phyloP scores from a whole-genome alignment of 1,140 invertebrate genomes.

The Patella vulgata region DNA sequence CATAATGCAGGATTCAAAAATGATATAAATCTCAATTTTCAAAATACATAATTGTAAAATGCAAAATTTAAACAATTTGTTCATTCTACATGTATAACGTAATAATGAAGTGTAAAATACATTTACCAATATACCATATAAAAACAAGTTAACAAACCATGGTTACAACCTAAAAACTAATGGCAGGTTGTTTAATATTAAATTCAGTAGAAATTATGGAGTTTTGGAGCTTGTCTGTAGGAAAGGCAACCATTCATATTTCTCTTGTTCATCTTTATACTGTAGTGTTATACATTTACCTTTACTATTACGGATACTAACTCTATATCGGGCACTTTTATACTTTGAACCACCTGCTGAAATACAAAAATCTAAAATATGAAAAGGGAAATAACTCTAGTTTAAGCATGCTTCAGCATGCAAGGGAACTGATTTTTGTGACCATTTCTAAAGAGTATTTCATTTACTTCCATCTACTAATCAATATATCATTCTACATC shows the following conservation, averaged over 20 bases:
- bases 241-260: conserved; percentile 37
- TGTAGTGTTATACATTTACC: conserved; percentile 45
- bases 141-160: no score
- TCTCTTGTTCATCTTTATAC: conserved; percentile 48
- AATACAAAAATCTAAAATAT: conserved; percentile 14
- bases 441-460: conserved; percentile 6
- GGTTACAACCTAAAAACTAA: no score
- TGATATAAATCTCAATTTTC: no score
- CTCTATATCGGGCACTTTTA: conserved; percentile 32
- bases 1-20: no score
- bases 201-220: no score
- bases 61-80: no score
- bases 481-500: background rate
- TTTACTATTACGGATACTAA: conserved; percentile 34
- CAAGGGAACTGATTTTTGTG: background rate
- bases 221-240: conserved; percentile 15
- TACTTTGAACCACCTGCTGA: conserved; percentile 18
- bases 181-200: no score
- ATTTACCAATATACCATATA: no score
- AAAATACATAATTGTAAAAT: no score
- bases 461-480: background rate
- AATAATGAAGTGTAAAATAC: no score
- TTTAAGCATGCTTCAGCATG: conserved; percentile 12
- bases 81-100: no score
- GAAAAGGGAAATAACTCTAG: no score